Base-by-base conservation (phyloP, 2,888 invertebrate species). In the Diplazon laetatorius region DNA sequence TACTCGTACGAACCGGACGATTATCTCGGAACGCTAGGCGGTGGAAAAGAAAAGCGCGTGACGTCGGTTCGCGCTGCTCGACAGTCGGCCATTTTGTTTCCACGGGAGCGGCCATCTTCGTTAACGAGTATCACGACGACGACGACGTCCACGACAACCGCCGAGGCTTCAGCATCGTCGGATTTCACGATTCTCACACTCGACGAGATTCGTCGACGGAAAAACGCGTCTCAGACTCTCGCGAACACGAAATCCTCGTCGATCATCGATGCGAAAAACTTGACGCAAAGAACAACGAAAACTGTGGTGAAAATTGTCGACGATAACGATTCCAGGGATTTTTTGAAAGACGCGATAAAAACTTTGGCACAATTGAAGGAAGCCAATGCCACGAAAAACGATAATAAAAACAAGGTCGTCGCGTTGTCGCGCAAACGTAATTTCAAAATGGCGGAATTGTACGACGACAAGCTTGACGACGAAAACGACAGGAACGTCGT, bases 1-100 rank as follows among this genome's bases (percentile, higher is more conserved):
- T 95, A 95, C 91, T 93, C 93, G 83, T 95, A 94, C 91, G 92
- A 93, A 85, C 86, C 91, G 63, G 90, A 91, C 60, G 84, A 86
- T 75, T 78, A 81, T 65, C 63, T 86, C 2, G 52, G 78, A 22
- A 77, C 74, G 82, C 1, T 89, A 86, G 9, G 65, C 76, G 44
- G 48, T 78, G 69, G 91, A 88, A 73, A 90, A 91, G 55, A 91
- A 89, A 86, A 86, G 60, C 71, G 78, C 60, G 48, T 62, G 0
- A 76, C 89, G 1, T 85, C 60, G 57, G 71, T 18, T 46, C 76
- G 44, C 35, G 65, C 71, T 59, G 70, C 60, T 50, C 63, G 80
- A 62, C 75, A 80, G n/a, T 80, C 68, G 66, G 71, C 82, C n/a
- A 69, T 73, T 20, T 44, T 82, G 8, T 86, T 86, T 60, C 57